Percentiles rank a stretch among this genome's conserved stretches.
These are phyloP conservation scores for Odontocerum albicorne DNA, from an alignment of 2,888 invertebrate species.

Conservation along the genomic window DNA sequence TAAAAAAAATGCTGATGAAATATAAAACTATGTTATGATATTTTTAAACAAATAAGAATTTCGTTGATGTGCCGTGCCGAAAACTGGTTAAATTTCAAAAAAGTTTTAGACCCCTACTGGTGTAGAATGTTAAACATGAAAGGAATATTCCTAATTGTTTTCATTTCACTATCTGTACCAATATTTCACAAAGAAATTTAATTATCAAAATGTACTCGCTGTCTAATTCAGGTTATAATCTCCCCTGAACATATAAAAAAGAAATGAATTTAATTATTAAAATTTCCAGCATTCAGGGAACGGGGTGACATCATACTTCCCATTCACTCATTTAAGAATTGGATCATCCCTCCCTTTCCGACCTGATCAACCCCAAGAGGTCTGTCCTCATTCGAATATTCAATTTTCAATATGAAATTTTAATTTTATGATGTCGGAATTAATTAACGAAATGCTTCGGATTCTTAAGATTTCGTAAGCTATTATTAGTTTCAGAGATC, in stretches of 20 bases:
- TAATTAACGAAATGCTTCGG: conserved; percentile 33
- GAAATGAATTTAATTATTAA: conserved; percentile 37
- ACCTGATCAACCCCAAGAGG: conserved; percentile 6
- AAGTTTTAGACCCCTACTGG: no score
- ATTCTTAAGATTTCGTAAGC: conserved; percentile 25
- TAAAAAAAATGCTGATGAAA: no score
- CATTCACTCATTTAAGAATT: conserved; percentile 7
- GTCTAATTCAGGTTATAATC: conserved; percentile 26
- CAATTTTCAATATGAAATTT: conserved; percentile 30
- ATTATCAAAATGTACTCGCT: conserved; percentile 19
- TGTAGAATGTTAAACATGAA: no score
- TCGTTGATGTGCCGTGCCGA: no score
- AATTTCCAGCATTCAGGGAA: conserved; percentile 32
- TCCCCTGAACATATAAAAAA: conserved; percentile 26
- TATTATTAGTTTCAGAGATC: conserved; percentile 11
- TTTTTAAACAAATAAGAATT: no score
- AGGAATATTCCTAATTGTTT: conserved; percentile 8
- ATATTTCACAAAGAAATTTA: conserved; percentile 26
- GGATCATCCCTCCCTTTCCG: conserved; percentile 5
- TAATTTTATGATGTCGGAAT: conserved; percentile 34
- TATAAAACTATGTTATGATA: no score
- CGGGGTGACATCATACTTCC: conserved; percentile 28
- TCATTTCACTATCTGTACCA: conserved; percentile 8
- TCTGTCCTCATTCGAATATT: conserved; percentile 11
- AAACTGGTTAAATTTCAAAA: no score